Evolutionary conservation across 2,113 vertebrate genomes (phyloP).

Genomic region (Eptesicus fuscus): DNA sequence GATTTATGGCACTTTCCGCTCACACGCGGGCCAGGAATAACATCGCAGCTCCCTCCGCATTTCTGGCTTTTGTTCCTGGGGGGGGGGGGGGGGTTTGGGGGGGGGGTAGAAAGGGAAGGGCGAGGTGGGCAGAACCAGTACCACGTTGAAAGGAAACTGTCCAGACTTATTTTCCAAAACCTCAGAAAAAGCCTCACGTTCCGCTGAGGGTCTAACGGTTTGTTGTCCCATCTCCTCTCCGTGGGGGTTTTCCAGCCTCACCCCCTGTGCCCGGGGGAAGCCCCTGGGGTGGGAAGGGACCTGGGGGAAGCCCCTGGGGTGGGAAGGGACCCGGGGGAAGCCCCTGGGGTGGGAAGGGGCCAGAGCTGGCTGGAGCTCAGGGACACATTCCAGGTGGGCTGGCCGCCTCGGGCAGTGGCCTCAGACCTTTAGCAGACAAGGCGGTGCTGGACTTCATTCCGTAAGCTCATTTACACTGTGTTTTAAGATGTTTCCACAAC

Average conservation of each 20-base stretch:
- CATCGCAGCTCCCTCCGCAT: slow-evolving; percentile 26
- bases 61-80: slow-evolving; percentile 56
- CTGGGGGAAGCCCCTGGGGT: not conserved
- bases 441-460: not conserved
- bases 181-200: slow-evolving; percentile 24
- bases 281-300: not conserved
- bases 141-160: slow-evolving; percentile 22
- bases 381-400: not conserved
- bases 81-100: not conserved
- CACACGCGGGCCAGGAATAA: slow-evolving; percentile 42
- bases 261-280: not conserved
- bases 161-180: slow-evolving; percentile 33
- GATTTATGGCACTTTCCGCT: slow-evolving; percentile 61
- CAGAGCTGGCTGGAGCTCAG: not conserved
- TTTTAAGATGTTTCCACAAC: not conserved
- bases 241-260: not conserved
- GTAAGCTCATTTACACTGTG: not conserved
- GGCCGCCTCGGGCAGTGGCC: not conserved
- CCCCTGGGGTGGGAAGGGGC: not conserved
- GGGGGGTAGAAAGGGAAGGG: not conserved
- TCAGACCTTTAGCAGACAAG: not conserved
- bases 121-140: slow-evolving; percentile 23
- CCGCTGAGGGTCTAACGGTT: not conserved
- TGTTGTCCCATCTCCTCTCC: not conserved
- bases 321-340: not conserved